Evolutionary conservation across 2,113 vertebrate species (phyloP), one percentile per base, ranked within the genome.

Genomic region (Machaerirhynchus nigripectus): DNA sequence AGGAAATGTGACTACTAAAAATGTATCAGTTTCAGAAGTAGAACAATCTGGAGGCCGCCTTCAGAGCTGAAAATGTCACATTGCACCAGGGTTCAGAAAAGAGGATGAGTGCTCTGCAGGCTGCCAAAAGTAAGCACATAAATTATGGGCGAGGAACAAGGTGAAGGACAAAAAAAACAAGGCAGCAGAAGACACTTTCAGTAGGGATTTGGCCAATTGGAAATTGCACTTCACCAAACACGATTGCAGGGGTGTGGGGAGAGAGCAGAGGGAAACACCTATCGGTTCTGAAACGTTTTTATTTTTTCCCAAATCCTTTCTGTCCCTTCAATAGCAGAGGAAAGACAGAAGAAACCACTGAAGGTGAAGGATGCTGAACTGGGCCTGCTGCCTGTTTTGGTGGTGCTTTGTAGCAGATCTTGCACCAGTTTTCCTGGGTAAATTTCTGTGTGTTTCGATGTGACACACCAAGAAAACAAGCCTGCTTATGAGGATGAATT

Each of bases 11-110:
- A 47, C 28, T 70, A n/a, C 47, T 88, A 60, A 88, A 93, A 79
- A 56, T 35, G 14, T 50, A 59, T 75, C 15, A 0, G 13, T 76
- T 93, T 79, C 52, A 55, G 82, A 67, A 93, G 52, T 1, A 68
- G 82, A 88, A 52, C 67, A 46, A 71, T 83, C 67, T 55, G 53
- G 76, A 83, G 70, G 35, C 61, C 1, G 10, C 67, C 23, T 68
- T 68, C 42, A 4, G 46, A 85, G 75, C 67, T 79, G 83, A 68
- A 90, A 96, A 83, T 82, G 83, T 75, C 88, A 79, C 21, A 20
- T 52, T 83, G 70, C 67, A 76, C 28, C 63, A 65, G 46, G 9
- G n/a, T 30, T 94, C 81, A 84, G 68, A 28, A 53, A 56, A 80
- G 53, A 57, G 42, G 50, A 28, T 23, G 39, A 84, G 14, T 1